These are phyloP conservation scores for Neotoma lepida DNA, from an alignment of 2,113 vertebrate species.

Conservation along the genomic window DNA sequence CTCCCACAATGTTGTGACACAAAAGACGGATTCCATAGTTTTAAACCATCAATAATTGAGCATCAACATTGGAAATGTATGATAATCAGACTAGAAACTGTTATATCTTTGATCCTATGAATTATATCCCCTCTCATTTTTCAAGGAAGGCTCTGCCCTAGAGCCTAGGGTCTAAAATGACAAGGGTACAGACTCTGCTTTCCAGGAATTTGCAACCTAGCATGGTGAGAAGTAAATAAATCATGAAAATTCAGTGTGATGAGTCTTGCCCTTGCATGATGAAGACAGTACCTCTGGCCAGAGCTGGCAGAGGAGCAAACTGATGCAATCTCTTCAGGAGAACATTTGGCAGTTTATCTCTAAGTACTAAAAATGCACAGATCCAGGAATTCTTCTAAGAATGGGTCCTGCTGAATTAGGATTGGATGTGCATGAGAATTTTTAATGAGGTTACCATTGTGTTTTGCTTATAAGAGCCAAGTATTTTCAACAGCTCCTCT, in stretches of 20 bases:
- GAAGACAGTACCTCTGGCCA: background rate
- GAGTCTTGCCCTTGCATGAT: background rate
- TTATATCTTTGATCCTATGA: background rate
- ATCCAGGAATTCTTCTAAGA: slow-evolving; percentile 63
- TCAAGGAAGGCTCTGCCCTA: background rate
- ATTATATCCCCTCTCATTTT: background rate
- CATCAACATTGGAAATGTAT: background rate
- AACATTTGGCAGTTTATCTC: slow-evolving; percentile 7
- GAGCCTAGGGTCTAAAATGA: background rate
- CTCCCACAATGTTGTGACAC: background rate
- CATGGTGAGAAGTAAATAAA: background rate
- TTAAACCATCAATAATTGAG: background rate
- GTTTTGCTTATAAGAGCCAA: slow-evolving; percentile 49
- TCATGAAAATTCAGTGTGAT: background rate
- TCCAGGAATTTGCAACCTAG: background rate
- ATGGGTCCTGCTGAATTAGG: slow-evolving; percentile 31
- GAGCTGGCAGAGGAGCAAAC: background rate
- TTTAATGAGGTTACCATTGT: background rate
- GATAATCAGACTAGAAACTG: background rate
- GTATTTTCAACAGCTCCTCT: slow-evolving; percentile 11
- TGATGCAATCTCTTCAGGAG: background rate
- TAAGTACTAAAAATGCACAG: slow-evolving; percentile 10
- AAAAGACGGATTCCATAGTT: background rate
- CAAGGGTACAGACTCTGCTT: background rate
- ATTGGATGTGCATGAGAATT: background rate